A percentile compares a stretch with the other conserved stretches of the same genome.
phyloP scores from a whole-genome alignment of 2,113 vertebrate genomes.

The Sebastes fasciatus region DNA sequence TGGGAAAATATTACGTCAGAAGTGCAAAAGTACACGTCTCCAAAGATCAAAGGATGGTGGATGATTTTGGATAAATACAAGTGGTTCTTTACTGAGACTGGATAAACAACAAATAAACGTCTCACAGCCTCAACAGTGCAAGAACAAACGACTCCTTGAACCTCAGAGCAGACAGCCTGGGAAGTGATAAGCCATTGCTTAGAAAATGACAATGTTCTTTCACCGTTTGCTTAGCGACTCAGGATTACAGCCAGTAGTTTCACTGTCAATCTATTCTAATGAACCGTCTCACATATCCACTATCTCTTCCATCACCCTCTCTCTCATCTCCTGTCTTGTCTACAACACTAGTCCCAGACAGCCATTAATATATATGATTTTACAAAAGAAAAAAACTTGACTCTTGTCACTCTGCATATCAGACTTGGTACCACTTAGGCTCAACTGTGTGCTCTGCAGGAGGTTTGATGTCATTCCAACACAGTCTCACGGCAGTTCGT shows the following conservation, averaged over 20 bases:
- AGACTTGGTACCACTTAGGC: neutral
- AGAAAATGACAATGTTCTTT: neutral
- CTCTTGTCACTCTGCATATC: neutral
- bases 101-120: slow-evolving; percentile 20
- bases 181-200: slow-evolving; percentile 32
- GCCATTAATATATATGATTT: neutral
- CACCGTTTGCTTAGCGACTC: slow-evolving; percentile 17
- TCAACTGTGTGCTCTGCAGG: neutral
- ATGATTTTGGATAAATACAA: neutral
- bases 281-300: neutral
- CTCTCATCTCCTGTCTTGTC: slow-evolving; percentile 16
- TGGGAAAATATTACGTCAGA: neutral
- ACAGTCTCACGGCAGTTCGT: no score
- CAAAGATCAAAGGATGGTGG: slow-evolving; percentile 8
- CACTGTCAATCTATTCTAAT: slow-evolving; percentile 14
- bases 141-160: slow-evolving; percentile 28
- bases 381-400: neutral
- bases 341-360: neutral
- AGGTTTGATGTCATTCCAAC: no score
- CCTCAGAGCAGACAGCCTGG: slow-evolving; percentile 19
- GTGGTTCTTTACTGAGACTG: neutral
- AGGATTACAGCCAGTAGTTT: neutral
- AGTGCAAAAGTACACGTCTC: neutral
- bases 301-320: neutral
- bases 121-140: slow-evolving; percentile 15